phyloP scores from a whole-genome alignment of 2,888 invertebrate genomes.

The Pterobdella sp. region DNA sequence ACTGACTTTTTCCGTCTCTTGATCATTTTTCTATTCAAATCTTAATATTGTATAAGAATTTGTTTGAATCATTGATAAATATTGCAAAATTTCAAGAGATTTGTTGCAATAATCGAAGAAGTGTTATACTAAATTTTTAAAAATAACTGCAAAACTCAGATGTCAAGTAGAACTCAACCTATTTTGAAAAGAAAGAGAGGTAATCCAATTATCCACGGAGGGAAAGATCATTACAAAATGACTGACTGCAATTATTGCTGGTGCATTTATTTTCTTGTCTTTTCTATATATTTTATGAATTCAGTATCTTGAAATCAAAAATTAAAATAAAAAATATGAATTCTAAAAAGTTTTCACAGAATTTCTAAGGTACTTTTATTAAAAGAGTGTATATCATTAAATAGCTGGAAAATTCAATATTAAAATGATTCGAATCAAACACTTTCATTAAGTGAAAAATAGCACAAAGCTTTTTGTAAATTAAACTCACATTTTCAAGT shows the following conservation, averaged over 20 bases:
- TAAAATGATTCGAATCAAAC: not conserved
- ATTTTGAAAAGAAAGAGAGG: conserved; percentile 6
- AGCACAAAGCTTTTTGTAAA: too few species aligned
- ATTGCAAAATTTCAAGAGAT: not conserved
- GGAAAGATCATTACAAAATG: not conserved
- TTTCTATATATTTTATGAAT: too few species aligned
- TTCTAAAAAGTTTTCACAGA: too few species aligned
- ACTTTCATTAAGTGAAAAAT: not conserved
- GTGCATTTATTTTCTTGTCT: not conserved
- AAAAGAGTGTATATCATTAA: too few species aligned
- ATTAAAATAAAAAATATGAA: not conserved
- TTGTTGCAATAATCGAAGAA: not conserved
- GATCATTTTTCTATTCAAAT: not conserved
- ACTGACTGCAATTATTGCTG: conserved; percentile 10
- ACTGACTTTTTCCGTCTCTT: too few species aligned
- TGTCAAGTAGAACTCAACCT: conserved; percentile 5
- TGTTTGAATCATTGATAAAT: not conserved
- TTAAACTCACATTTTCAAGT: too few species aligned
- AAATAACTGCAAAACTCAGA: not conserved
- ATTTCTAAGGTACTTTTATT: too few species aligned
- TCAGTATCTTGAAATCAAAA: too few species aligned
- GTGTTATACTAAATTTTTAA: not conserved
- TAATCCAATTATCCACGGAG: not conserved
- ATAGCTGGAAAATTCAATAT: too few species aligned
- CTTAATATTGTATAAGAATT: not conserved